Evolutionary conservation across 1,140 invertebrate species (phyloP).

Genomic region (Contarinia nasturtii): DNA sequence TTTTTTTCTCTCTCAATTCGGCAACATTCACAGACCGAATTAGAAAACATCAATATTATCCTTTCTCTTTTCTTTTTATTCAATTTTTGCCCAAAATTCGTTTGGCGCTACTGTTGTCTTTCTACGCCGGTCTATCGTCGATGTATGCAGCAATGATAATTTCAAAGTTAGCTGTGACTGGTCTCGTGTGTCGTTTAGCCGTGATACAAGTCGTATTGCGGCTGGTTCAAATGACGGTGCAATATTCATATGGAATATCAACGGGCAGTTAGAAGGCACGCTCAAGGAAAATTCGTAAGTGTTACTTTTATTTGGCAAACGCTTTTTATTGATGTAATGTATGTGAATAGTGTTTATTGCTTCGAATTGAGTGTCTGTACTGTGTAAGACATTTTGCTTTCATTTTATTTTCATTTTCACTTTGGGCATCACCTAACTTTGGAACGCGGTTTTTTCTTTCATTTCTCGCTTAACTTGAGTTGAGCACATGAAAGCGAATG

Average conservation of each 20-base stretch:
- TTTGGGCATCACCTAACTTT: too few species aligned
- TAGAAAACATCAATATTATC: not conserved
- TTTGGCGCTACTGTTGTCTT: conserved; percentile 1
- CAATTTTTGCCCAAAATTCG: too few species aligned
- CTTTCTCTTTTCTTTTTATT: too few species aligned
- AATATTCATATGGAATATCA: conserved; percentile 81
- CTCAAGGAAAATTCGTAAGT: conserved; percentile 43
- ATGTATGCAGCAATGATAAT: conserved; percentile 66
- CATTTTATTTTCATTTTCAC: too few species aligned
- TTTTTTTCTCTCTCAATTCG: not conserved
- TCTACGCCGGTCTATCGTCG: too few species aligned
- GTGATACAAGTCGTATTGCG: conserved; percentile 68
- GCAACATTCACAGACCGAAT: not conserved
- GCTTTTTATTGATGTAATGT: too few species aligned
- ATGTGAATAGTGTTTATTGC: too few species aligned
- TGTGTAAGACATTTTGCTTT: too few species aligned
- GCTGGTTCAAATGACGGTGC: conserved; percentile 80
- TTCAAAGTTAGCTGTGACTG: conserved; percentile 93
- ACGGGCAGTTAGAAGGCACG: conserved; percentile 53
- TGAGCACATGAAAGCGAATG: too few species aligned
- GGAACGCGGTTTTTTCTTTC: too few species aligned
- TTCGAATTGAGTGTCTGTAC: too few species aligned
- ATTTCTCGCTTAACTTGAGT: too few species aligned
- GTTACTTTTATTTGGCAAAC: not conserved
- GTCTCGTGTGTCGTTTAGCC: conserved; percentile 79